A percentile compares a stretch with the other conserved stretches of the same genome.
Evolutionary conservation across 2,888 invertebrate species (phyloP).

Genomic region (Agriopis leucophaearia): DNA sequence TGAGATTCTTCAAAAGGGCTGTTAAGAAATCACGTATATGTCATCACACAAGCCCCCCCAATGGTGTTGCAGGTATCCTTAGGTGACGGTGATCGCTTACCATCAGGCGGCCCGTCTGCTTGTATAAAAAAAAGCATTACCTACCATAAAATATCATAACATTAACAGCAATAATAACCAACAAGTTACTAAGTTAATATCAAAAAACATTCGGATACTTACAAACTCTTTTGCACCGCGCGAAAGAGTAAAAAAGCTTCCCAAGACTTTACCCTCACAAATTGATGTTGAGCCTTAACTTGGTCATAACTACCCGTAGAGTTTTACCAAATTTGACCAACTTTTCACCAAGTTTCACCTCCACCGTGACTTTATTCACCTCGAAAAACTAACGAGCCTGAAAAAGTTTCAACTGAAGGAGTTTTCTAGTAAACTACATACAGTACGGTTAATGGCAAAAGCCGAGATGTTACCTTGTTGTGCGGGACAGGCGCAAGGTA

Average conservation of each 20-base stretch:
- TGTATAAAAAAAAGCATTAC: too few relatives aligned
- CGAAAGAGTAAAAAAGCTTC: conserved; percentile 11
- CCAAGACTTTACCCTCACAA: conserved; percentile 25
- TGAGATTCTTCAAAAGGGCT: too few relatives aligned
- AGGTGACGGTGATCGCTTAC: too few relatives aligned
- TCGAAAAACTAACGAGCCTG: conserved; percentile 26
- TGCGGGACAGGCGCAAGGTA: too few relatives aligned
- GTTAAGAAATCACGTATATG: too few relatives aligned
- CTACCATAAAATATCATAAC: too few relatives aligned
- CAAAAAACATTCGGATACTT: conserved; percentile 11
- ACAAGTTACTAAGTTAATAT: not conserved
- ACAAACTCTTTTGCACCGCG: not conserved
- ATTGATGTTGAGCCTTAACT: conserved; percentile 24
- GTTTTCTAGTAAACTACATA: conserved; percentile 5
- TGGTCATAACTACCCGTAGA: conserved; percentile 19
- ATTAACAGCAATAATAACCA: not conserved
- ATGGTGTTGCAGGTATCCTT: too few relatives aligned
- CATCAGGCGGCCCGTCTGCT: too few relatives aligned
- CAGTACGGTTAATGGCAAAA: not conserved
- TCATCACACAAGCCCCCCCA: too few relatives aligned
- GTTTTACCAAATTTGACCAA: conserved; percentile 10
- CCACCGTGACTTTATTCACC: conserved; percentile 23
- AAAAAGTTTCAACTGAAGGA: conserved; percentile 24
- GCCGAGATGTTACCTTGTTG: not conserved
- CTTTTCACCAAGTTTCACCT: conserved; percentile 16